phyloP scores from a whole-genome alignment of 2,888 invertebrate species.

The Beris morrisii region DNA sequence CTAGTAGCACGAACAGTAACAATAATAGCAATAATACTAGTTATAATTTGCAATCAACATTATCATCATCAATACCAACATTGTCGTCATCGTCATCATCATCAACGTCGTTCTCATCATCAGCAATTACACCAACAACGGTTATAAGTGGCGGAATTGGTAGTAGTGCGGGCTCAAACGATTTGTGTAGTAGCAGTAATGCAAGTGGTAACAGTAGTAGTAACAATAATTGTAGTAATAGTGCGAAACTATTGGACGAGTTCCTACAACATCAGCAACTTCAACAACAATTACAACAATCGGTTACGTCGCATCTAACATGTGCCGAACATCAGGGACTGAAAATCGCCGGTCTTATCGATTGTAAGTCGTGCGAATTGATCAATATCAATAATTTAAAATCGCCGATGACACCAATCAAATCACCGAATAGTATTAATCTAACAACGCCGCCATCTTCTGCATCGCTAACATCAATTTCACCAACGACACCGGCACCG shows the following conservation, averaged over 20 bases:
- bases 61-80: constrained; percentile 35
- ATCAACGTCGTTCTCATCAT: constrained; percentile 36
- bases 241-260: constrained; percentile 52
- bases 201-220: constrained; percentile 36
- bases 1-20: constrained; percentile 26
- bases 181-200: constrained; percentile 37
- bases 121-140: constrained; percentile 39
- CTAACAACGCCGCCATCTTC: constrained; percentile 45
- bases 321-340: constrained; percentile 52
- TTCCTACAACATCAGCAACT: constrained; percentile 53
- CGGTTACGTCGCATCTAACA: constrained; percentile 41
- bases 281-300: constrained; percentile 45
- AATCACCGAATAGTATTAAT: constrained; percentile 44
- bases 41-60: constrained; percentile 35
- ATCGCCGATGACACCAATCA: constrained; percentile 45
- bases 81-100: constrained; percentile 45
- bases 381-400: constrained; percentile 49
- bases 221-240: constrained; percentile 42
- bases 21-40: constrained; percentile 38
- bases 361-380: constrained; percentile 55
- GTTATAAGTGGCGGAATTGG: constrained; percentile 17
- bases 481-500: constrained; percentile 41
- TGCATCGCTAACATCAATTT: constrained; percentile 41
- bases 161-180: constrained; percentile 24
- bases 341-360: constrained; percentile 43